A percentile compares a stretch with the other conserved stretches of the same genome.
Evolutionary conservation across 2,113 vertebrate species (phyloP).

Genomic region (Tautogolabrus adspersus): DNA sequence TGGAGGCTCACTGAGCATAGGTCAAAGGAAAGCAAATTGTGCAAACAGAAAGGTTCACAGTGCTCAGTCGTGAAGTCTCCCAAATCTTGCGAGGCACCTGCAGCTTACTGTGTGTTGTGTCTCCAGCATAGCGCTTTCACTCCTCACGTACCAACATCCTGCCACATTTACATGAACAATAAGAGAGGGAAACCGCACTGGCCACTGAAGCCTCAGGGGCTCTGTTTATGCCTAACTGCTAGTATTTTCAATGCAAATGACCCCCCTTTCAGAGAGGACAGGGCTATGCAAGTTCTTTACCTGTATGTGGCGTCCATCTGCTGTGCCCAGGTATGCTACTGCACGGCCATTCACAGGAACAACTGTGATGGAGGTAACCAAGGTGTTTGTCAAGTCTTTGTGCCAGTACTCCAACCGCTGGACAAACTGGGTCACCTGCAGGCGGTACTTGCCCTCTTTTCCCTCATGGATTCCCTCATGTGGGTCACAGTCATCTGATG

Average conservation of each 20-base stretch:
- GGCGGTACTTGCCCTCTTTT: conserved; percentile 87
- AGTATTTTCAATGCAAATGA: conserved; percentile 25
- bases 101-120: conserved; percentile 6
- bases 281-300: conserved; percentile 68
- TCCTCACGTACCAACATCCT: conserved; percentile 63
- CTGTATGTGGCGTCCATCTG: conserved; percentile 93
- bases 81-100: conserved; percentile 49
- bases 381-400: conserved; percentile 89
- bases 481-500: conserved; percentile 90
- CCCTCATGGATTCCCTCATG: conserved; percentile 81
- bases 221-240: conserved; percentile 23
- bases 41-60: conserved; percentile 67
- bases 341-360: conserved; percentile 88
- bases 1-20: conserved; percentile 39
- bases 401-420: conserved; percentile 93
- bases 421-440: conserved; percentile 91
- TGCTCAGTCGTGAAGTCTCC: conserved; percentile 3
- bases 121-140: conserved; percentile 33
- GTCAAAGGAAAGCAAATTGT: conserved; percentile 59
- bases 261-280: neutral
- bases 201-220: conserved; percentile 5
- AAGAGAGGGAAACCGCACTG: conserved; percentile 34
- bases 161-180: conserved; percentile 65
- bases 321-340: conserved; percentile 92
- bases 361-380: conserved; percentile 91